These are phyloP conservation scores for Uromys caudimaculatus DNA, from an alignment of 2,797 vertebrate species.

Conservation along the genomic window DNA sequence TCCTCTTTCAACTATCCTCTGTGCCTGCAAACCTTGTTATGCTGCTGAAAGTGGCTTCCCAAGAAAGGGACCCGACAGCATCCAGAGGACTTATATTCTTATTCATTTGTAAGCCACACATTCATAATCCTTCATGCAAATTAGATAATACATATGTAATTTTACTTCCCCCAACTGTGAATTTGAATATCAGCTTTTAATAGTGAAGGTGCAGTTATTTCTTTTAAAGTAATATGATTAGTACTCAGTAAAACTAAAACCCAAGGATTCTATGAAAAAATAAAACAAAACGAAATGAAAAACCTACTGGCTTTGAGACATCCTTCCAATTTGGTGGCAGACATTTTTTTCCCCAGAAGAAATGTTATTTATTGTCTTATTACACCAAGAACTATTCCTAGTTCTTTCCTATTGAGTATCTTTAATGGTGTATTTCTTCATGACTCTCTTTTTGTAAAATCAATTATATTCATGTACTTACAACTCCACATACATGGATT, in stretches of 20 bases:
- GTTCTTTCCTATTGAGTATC: neutral
- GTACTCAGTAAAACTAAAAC: slow-evolving; percentile 4
- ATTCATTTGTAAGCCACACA: neutral
- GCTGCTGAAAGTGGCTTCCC: slow-evolving; percentile 4
- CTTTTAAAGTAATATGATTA: slow-evolving; percentile 39
- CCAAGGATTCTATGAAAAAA: slow-evolving; percentile 31
- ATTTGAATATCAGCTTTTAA: slow-evolving; percentile 21
- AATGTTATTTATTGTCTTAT: neutral
- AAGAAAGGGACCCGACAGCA: neutral
- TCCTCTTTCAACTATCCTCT: slow-evolving; percentile 26
- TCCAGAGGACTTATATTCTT: neutral
- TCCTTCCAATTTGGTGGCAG: slow-evolving; percentile 36
- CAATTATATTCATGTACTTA: slow-evolving; percentile 43
- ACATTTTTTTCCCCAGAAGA: neutral
- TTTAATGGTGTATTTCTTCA: neutral
- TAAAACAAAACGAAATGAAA: neutral
- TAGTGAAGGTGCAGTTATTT: slow-evolving; percentile 26
- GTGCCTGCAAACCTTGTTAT: slow-evolving; percentile 58
- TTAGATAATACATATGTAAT: neutral
- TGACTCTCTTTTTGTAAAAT: neutral
- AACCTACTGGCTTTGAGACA: neutral
- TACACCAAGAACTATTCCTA: neutral
- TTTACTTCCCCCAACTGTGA: neutral
- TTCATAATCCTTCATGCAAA: slow-evolving; percentile 32
- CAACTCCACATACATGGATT: neutral